Conservation (phyloP, 2,113 vertebrate genomes). For the Nycticorax nycticorax region DNA sequence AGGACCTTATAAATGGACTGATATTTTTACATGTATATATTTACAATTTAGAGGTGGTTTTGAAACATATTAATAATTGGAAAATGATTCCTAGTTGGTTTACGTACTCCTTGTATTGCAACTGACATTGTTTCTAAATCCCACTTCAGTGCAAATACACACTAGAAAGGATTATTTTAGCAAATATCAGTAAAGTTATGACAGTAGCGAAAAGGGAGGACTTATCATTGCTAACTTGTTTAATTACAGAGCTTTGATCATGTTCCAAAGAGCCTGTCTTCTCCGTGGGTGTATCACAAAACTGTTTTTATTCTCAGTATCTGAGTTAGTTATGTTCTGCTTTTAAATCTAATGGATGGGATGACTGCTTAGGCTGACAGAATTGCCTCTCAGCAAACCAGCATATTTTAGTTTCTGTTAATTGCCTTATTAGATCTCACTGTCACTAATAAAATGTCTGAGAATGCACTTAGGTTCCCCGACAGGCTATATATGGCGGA, state of each 20-base stretch:
- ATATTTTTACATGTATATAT: neutral
- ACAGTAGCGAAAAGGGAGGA: neutral
- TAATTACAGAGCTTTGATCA: neutral
- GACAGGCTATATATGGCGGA: neutral
- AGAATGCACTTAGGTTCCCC: neutral
- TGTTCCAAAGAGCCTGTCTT: neutral
- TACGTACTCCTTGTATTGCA: neutral
- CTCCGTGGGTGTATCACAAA: neutral
- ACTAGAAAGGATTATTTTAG: neutral
- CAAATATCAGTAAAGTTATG: neutral
- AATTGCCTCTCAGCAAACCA: neutral
- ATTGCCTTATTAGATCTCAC: neutral
- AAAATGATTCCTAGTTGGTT: neutral
- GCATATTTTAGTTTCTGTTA: constrained; percentile 12
- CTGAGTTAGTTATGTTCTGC: neutral
- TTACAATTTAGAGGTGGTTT: neutral
- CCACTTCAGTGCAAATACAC: neutral
- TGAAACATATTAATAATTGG: neutral
- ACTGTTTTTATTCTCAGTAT: neutral
- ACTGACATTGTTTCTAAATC: neutral
- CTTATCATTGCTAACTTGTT: neutral
- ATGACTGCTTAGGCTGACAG: neutral
- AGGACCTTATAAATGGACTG: neutral
- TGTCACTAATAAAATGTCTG: neutral
- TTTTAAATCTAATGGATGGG: neutral